Conservation (phyloP, 2,888 invertebrate genomes). For the Dioctria rufipes region DNA sequence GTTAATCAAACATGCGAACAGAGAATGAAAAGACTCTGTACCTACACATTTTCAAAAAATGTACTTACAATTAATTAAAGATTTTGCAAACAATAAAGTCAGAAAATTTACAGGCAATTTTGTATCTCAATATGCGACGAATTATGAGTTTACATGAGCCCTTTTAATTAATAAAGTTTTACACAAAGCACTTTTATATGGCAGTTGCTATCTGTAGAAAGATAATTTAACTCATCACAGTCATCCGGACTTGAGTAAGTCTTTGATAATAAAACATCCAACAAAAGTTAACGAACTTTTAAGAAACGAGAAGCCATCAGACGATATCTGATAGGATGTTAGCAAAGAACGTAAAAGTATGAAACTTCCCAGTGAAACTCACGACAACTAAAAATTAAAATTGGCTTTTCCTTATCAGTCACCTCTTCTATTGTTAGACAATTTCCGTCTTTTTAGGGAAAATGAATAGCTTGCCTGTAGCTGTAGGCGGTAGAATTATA, state of each 20-base stretch:
- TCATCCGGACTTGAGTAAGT: conserved; percentile 17
- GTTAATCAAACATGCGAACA: too few species aligned
- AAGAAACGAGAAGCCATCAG: conserved; percentile 21
- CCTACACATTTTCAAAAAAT: too few species aligned
- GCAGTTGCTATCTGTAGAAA: background rate
- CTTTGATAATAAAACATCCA: conserved; percentile 42
- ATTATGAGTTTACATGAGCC: background rate
- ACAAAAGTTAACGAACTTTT: conserved; percentile 26
- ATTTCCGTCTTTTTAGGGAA: background rate
- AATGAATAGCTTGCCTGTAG: conserved; percentile 13
- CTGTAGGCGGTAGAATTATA: background rate
- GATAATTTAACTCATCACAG: conserved; percentile 18
- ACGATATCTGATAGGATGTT: conserved; percentile 13
- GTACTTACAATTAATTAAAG: too few species aligned
- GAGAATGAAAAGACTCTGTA: too few species aligned
- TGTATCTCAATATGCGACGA: too few species aligned
- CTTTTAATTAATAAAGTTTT: conserved; percentile 54
- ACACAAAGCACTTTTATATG: conserved; percentile 41
- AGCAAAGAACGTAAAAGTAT: conserved; percentile 2
- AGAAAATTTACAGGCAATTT: too few species aligned
- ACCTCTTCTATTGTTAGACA: conserved; percentile 10
- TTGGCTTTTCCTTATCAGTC: conserved; percentile 40
- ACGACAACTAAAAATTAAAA: conserved; percentile 39
- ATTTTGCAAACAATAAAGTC: too few species aligned
- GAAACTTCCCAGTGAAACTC: conserved; percentile 15